Evolutionary conservation across 2,888 invertebrate genomes (phyloP), one percentile per base, ranked within the genome.

Genomic region (Isoperla grammatica): DNA sequence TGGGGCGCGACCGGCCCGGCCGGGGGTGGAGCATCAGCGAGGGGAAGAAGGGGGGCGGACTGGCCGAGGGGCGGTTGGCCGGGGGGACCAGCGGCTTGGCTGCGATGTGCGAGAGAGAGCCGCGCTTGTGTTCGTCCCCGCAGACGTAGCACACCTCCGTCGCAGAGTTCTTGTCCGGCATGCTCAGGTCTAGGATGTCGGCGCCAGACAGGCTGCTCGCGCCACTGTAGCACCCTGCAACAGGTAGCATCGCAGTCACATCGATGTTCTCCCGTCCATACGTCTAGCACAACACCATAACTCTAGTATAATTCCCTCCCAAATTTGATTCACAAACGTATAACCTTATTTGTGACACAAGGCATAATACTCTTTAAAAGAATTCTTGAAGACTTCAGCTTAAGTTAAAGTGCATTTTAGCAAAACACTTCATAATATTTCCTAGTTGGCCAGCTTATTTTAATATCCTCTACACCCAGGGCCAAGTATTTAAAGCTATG

Each of bases 101-200:
- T 61, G 79, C 79, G 55, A 84, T 79, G 67, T 88, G 87, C 70
- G 84, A 84, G 23, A 92, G 80, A 65, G 90, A 88, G 65, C 91
- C 91, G 60, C 90, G 83, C 67, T 86, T 84, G 74, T 87, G 89
- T 75, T 92, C 91, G 72, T 91, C 91, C 17, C 93, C 93, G 75
- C 93, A 93, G 13, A 92, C 88, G 75, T 92, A 93, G 75, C 90
- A 91, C 56, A 92, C 91, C 76, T 92, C 91, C 19, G 90, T 91
- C 68, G 88, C 84, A 12, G 91, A 88, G 78, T 92, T 92, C 78
- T 92, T 92, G 76, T 92, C 92, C 11, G 92, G 92, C 92, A 93
- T 92, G 63, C 91, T 91, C 61, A 93, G 79, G 78, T 93, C 92
- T 62, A 92, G 78, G 69, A 91, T 91, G 73, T 90, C 90, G 40